Base-by-base conservation (phyloP, 2,888 invertebrate genomes). In the Prenolepis imparis region DNA sequence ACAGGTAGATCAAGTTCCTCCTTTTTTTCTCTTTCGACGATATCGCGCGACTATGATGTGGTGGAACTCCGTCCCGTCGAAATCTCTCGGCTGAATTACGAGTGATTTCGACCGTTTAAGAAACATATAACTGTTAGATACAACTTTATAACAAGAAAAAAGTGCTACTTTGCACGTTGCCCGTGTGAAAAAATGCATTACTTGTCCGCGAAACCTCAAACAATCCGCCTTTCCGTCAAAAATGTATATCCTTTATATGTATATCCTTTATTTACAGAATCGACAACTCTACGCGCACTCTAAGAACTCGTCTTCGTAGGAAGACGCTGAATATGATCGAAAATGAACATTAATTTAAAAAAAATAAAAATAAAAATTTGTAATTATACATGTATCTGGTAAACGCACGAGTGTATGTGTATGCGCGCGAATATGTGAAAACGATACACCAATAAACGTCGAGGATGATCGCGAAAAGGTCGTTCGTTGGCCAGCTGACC, bases 101-200 rank as follows among this genome's bases (percentile, higher is more conserved):
- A 81, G 48, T 28, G 81, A 81, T 81, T 41, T 48, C 44, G 55
- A 67, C 28, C 66, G 41, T 66, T 83, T 48, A 57, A 44, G 73
- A 59, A 12, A n/a, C 3, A 28, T 28, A 28, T 28, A 28, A 6
- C 64, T 57, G 41, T 81, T 61, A 48, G 18, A 48, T 48, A 0
- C 28, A 28, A 78, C 57, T n/a, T 70, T 67, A 52, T 61, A 70
- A 80, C 74, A 61, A 82, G 87, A 87, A 86, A 36, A 24, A 44
- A 24, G 88, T 90, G 92, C 89, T 84, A 86, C 87, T 82, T 93
- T 93, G 93, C 93, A 93, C 93, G 87, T 93, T 93, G 93, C 93
- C 93, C 93, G 86, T 91, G 81, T 67, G 32, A 68, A 63, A 68
- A 44, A 44, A 28, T 39, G 57, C 12, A 48, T 57, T 63, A 44